A percentile compares a stretch with the other conserved stretches of the same genome.
These are phyloP conservation scores for Tiaroga cobitis DNA, from an alignment of 2,797 vertebrate species.

Conservation along the genomic window DNA sequence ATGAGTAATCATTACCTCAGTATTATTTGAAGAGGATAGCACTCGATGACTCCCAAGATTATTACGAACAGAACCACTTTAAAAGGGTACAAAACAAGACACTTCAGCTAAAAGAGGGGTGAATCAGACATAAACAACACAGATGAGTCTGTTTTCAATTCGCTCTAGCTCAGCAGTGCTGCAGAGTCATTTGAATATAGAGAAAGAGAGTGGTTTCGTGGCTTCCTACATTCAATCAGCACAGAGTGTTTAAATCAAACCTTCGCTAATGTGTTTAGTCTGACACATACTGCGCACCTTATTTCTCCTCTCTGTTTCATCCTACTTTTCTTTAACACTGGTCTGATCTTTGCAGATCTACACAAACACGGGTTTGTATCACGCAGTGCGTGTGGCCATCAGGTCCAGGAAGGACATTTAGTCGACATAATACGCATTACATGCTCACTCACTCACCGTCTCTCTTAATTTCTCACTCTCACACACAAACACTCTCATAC, in stretches of 20 bases:
- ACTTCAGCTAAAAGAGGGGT: slow-evolving; percentile 12
- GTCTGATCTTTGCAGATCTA: background rate
- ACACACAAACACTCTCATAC: slow-evolving; percentile 3
- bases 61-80: background rate
- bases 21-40: background rate
- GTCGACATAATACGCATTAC: slow-evolving; percentile 1
- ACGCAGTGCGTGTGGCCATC: slow-evolving; percentile 15
- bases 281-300: slow-evolving; percentile 14
- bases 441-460: background rate
- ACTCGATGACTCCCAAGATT: background rate
- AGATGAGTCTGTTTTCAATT: slow-evolving; percentile 1
- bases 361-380: background rate
- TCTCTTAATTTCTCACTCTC: background rate
- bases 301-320: slow-evolving; percentile 5
- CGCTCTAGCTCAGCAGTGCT: slow-evolving; percentile 12
- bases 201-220: slow-evolving; percentile 26
- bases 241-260: slow-evolving; percentile 35
- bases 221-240: slow-evolving; percentile 29
- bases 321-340: background rate
- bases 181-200: slow-evolving; percentile 36
- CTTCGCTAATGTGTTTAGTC: slow-evolving; percentile 30
- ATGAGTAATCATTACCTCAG: background rate
- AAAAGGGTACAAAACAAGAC: slow-evolving; percentile 17
- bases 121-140: slow-evolving; percentile 22
- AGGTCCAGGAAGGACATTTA: slow-evolving; percentile 26